phyloP scores from a whole-genome alignment of 2,113 vertebrate species.

The Maccullochella peelii region DNA sequence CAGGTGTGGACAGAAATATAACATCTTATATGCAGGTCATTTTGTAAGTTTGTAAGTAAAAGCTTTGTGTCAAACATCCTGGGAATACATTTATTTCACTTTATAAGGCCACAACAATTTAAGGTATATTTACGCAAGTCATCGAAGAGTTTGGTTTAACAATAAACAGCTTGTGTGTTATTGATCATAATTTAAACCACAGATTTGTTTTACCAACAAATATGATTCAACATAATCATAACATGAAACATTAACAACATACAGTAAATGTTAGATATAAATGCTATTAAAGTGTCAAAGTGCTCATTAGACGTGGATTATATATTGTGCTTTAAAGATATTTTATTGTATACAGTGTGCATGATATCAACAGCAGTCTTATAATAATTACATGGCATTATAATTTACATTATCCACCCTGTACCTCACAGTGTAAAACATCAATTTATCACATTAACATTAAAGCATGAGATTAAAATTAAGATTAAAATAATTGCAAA shows the following conservation, averaged over 20 bases:
- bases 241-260: not conserved
- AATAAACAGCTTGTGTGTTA: not conserved
- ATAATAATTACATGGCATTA: not conserved
- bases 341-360: not conserved
- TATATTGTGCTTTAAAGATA: not conserved
- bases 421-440: not conserved
- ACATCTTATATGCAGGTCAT: constrained; percentile 15
- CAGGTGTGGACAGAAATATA: constrained; percentile 20
- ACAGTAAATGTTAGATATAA: not conserved
- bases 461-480: not conserved
- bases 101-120: not conserved
- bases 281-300: not conserved
- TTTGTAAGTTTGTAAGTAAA: not conserved
- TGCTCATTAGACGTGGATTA: not conserved
- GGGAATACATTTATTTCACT: not conserved
- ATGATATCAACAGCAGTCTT: not conserved
- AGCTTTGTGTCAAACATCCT: not conserved
- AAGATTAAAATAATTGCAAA: not conserved
- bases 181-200: not conserved
- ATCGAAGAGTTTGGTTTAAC: not conserved
- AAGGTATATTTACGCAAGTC: not conserved
- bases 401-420: not conserved
- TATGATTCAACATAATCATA: not conserved
- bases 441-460: not conserved
- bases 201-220: not conserved